These are phyloP conservation scores for Diuraphis noxia DNA, from an alignment of 1,140 invertebrate genomes.

Conservation along the genomic window DNA sequence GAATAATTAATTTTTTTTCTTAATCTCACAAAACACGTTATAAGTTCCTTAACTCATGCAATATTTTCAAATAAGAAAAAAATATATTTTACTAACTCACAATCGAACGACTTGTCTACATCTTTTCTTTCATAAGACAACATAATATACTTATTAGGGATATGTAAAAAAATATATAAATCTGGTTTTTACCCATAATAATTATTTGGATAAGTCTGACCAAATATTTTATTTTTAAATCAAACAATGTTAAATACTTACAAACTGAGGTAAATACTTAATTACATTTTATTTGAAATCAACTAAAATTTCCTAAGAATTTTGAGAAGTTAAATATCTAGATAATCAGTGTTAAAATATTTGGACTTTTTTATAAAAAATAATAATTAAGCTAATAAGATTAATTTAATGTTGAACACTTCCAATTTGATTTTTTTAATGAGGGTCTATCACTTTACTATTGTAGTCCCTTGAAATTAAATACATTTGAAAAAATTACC, in stretches of 20 bases:
- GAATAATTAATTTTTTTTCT: too few species aligned
- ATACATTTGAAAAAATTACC: constrained; percentile 64
- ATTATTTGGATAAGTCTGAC: not conserved
- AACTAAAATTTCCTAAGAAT: not conserved
- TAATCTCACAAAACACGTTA: too few species aligned
- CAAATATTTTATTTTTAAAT: not conserved
- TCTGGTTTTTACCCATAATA: too few species aligned
- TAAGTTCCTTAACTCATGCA: too few species aligned
- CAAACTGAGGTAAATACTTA: not conserved
- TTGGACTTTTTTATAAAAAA: not conserved
- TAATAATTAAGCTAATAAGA: not conserved
- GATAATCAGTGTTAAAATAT: not conserved
- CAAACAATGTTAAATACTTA: not conserved
- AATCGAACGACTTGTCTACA: too few species aligned
- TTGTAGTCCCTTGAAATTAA: not conserved
- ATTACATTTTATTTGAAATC: too few species aligned
- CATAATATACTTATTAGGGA: too few species aligned
- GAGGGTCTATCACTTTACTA: not conserved
- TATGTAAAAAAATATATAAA: too few species aligned
- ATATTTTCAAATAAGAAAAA: too few species aligned
- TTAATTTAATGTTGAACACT: not conserved
- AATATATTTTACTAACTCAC: too few species aligned
- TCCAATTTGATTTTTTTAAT: not conserved
- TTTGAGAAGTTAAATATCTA: not conserved
- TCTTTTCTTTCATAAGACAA: too few species aligned